Evolutionary conservation across 2,888 invertebrate genomes (phyloP), one percentile per base, ranked within the genome.

Genomic region (Lissocephala sabroskyi): DNA sequence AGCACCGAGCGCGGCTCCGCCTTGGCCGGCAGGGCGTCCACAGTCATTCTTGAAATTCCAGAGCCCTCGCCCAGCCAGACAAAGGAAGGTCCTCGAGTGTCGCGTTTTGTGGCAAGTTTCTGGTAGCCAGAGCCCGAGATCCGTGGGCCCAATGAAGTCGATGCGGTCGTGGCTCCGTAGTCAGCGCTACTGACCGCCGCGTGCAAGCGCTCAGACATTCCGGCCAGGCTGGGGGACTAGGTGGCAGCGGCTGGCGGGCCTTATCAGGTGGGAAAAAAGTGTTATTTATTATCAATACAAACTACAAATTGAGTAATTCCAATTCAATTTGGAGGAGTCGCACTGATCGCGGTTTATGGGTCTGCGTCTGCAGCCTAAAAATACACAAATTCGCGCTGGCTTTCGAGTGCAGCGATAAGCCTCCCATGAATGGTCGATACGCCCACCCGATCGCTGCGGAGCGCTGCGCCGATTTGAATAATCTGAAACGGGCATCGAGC

Each of bases 101-200:
- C 45, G 53, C 1, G 49, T 28, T 41, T 18, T n/a, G n/a, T n/a
- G n/a, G n/a, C n/a, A n/a, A n/a, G n/a, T n/a, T 3, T 19, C 26
- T 33, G 11, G 9, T 30, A n/a, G 30, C 26, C 13, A 28, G 17
- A 16, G 7, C 2, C 5, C 16, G 11, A 18, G 11, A 16, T 32
- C 13, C 2, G 10, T 11, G 42, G 3, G 17, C 9, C 19, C 10
- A 14, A 7, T 28, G 30, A 6, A 7, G 29, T 14, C 3, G 40
- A n/a, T 18, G 52, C 18, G n/a, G 51, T 14, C 11, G 64, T 67
- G 68, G 79, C 79, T 49, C 81, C 80, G 78, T 80, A 81, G 62
- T 80, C 80, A 49, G 54, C 49, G 47, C 56, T 61, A 77, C 70
- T 75, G 58, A 44, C 47, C 50, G 62, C 45, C 41, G 66, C 37